phyloP scores from a whole-genome alignment of 2,888 invertebrate genomes.

The Steinernema hermaphroditum region DNA sequence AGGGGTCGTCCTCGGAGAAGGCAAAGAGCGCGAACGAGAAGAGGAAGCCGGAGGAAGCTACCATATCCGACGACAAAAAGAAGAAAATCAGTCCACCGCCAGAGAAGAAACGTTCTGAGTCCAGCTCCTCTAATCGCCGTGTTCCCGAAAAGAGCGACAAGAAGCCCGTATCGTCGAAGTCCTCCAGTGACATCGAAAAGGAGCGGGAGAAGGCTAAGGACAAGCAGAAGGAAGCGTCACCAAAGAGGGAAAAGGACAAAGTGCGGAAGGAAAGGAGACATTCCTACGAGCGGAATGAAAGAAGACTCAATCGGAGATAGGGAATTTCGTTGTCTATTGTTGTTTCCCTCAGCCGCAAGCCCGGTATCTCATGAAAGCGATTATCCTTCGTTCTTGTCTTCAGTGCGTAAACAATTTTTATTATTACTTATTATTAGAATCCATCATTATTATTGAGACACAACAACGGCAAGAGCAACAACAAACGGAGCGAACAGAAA shows the following conservation, averaged over 20 bases:
- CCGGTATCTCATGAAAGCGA: too few relatives aligned
- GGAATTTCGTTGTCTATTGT: not conserved
- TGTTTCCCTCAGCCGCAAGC: too few relatives aligned
- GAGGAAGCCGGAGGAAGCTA: not conserved
- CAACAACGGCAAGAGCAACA: constrained; percentile 19
- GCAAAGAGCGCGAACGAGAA: too few relatives aligned
- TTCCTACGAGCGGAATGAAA: constrained; percentile 2
- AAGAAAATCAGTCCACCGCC: not conserved
- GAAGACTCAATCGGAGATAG: not conserved
- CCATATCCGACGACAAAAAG: not conserved
- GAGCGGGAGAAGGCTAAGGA: not conserved
- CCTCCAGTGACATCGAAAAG: not conserved
- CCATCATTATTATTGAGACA: too few relatives aligned
- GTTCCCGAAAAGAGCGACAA: not conserved
- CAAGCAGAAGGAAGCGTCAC: not conserved
- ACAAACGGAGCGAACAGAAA: not conserved
- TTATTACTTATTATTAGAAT: not conserved
- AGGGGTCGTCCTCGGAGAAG: too few relatives aligned
- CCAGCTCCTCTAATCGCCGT: not conserved
- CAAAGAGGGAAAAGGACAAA: constrained; percentile 4
- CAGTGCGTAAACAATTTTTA: too few relatives aligned
- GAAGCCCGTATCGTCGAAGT: too few relatives aligned
- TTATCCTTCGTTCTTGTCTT: too few relatives aligned
- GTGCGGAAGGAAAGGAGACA: not conserved
- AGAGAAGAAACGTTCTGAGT: constrained; percentile 13